Evolutionary conservation across 2,888 invertebrate species (phyloP), one percentile per base, ranked within the genome.

Genomic region (Tenthredo livida): DNA sequence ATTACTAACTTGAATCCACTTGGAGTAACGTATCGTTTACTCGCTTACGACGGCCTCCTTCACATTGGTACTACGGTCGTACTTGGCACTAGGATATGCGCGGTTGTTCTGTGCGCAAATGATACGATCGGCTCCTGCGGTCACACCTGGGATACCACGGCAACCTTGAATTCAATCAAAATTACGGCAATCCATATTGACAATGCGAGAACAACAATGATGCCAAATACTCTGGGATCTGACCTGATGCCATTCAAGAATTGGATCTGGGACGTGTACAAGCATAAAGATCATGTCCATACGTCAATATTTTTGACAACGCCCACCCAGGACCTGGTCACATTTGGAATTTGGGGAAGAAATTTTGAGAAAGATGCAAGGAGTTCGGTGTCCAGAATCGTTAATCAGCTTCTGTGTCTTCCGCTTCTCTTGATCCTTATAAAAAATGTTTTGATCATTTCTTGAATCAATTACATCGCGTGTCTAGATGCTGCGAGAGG

Each of bases 41-140:
- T 91, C 0, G 91, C 89, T 54, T 93, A 89, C 85, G 89, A 91
- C 84, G 93, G 93, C 0, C 80, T 85, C 0, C 87, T 90, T 5
- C 40, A 82, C 10, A 9, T 29, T 17, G 0, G 90, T 89, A 21
- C 87, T 15, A 29, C 4, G 0, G 85, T 87, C 43, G 21, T 4
- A 12, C 5, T 77, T 40, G 89, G 89, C 25, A 85, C 90, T 33
- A 90, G 91, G 65, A 86, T 91, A 0, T 94, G 94, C 86, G 91
- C 89, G 0, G 78, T 94, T 21, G 87, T 93, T 47, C 90, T 91
- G 70, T 93, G 93, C 85, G 84, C 88, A 0, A 89, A 90, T 78
- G 88, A 90, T 0, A 88, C 90, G 1, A n/a, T 91, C 0, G 80
- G 50, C 2, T 92, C 92, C 2, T 93, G 93, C 67, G 88, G 87